Evolutionary conservation across 2,797 vertebrate genomes (phyloP).

Genomic region (Sebastes minor): DNA sequence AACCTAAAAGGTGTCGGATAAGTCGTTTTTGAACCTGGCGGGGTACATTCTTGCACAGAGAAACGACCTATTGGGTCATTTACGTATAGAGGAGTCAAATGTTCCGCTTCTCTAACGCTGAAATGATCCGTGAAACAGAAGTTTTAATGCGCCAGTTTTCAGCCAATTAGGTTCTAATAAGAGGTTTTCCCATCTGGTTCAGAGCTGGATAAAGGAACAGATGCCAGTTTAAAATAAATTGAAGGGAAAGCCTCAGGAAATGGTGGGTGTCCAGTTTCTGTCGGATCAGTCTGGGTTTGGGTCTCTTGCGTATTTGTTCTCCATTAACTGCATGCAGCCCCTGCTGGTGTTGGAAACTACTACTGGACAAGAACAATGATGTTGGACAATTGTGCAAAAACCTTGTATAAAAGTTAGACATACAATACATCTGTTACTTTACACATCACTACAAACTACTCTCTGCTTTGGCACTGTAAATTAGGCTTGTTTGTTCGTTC

Average conservation of each 20-base stretch:
- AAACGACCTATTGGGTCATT: neutral
- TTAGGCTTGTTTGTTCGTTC: too few relatives aligned
- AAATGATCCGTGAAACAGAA: slow-evolving; percentile 11
- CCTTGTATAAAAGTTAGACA: too few relatives aligned
- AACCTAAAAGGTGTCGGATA: neutral
- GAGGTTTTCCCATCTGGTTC: slow-evolving; percentile 14
- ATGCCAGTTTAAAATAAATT: neutral
- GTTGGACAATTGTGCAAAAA: neutral
- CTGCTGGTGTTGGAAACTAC: neutral
- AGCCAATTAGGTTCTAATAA: slow-evolving; percentile 21
- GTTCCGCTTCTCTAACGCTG: neutral
- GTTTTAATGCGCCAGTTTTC: slow-evolving; percentile 4
- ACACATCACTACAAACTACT: too few relatives aligned
- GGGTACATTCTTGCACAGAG: neutral
- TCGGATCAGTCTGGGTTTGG: neutral
- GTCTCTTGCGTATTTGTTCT: neutral
- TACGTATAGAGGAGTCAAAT: neutral
- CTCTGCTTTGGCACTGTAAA: too few relatives aligned
- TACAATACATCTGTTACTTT: too few relatives aligned
- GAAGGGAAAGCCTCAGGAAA: neutral
- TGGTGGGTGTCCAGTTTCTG: neutral
- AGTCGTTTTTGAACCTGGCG: neutral
- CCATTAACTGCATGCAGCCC: neutral
- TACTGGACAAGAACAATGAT: neutral
- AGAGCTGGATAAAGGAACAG: slow-evolving; percentile 3